These are phyloP conservation scores for Acanthornis magna DNA, from an alignment of 2,797 vertebrate species.

Conservation along the genomic window DNA sequence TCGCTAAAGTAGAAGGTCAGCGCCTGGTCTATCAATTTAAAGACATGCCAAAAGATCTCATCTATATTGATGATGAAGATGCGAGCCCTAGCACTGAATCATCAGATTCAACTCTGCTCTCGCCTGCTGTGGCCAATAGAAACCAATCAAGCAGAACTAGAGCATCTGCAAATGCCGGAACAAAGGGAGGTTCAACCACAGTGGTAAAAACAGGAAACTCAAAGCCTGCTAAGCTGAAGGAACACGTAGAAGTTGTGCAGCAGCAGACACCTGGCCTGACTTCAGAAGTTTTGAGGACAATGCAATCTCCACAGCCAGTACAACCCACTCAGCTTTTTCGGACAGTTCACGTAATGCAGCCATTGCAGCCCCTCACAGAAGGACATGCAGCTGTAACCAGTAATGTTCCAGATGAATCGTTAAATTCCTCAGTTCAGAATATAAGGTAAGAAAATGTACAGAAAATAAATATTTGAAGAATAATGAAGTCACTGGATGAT, in stretches of 20 bases:
- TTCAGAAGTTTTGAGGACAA: conserved; percentile 89
- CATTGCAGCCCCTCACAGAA: conserved; percentile 77
- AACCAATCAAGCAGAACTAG: conserved; percentile 71
- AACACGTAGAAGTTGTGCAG: conserved; percentile 79
- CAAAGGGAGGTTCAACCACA: conserved; percentile 70
- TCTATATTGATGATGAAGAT: conserved; percentile 90
- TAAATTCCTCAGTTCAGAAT: conserved; percentile 69
- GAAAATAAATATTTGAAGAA: neutral
- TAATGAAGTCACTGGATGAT: neutral
- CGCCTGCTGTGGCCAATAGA: conserved; percentile 63
- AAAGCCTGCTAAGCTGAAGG: conserved; percentile 74
- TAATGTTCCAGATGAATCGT: conserved; percentile 70
- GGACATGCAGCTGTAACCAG: conserved; percentile 53
- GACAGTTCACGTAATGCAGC: conserved; percentile 91
- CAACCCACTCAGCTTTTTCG: conserved; percentile 89
- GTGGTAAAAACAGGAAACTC: conserved; percentile 75
- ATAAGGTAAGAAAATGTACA: conserved; percentile 74
- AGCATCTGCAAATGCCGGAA: conserved; percentile 59
- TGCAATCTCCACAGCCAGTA: conserved; percentile 83
- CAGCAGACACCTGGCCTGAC: conserved; percentile 84
- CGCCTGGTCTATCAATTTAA: conserved; percentile 97
- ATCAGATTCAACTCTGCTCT: conserved; percentile 64
- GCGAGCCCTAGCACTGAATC: conserved; percentile 80
- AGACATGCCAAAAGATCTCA: conserved; percentile 92
- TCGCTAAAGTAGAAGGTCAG: conserved; percentile 98